Evolutionary conservation across 2,113 vertebrate species (phyloP).

Genomic region (Ammodytes dubius): DNA sequence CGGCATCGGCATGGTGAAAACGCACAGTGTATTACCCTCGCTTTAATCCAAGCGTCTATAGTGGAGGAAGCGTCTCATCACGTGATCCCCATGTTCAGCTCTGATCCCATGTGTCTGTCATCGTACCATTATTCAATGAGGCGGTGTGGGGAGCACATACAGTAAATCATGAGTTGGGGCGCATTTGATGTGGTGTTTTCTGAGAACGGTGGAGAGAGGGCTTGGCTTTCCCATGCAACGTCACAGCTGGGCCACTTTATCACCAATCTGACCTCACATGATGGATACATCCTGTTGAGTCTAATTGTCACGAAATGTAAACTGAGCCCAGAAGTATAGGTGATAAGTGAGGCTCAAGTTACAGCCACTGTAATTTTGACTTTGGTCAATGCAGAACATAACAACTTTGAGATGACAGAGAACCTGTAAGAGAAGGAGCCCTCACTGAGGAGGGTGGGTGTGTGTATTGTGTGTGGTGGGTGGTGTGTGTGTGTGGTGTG

Average conservation of each 20-base stretch:
- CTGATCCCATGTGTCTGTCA: constrained; percentile 55
- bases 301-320: constrained; percentile 76
- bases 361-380: constrained; percentile 66
- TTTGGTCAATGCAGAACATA: constrained; percentile 48
- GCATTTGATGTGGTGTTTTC: constrained; percentile 20
- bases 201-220: constrained; percentile 9
- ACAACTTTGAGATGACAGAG: constrained; percentile 25
- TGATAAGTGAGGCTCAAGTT: constrained; percentile 72
- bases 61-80: constrained; percentile 50
- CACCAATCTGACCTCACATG: constrained; percentile 73
- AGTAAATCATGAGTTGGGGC: constrained; percentile 62
- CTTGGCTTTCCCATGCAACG: constrained; percentile 71
- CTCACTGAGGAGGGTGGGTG: constrained; percentile 9
- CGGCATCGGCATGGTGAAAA: constrained; percentile 3
- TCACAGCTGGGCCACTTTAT: constrained; percentile 69
- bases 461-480: constrained; percentile 10
- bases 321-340: constrained; percentile 68
- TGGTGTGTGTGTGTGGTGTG: constrained; percentile 6
- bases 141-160: constrained; percentile 43
- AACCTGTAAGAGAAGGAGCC: constrained; percentile 43
- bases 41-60: constrained; percentile 55
- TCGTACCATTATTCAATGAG: constrained; percentile 37
- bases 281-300: constrained; percentile 79
- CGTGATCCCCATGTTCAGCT: constrained; percentile 34
- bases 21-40: constrained; percentile 37